These are phyloP conservation scores for Salvelinus fontinalis DNA, from an alignment of 2,113 vertebrate genomes.

Conservation along the genomic window DNA sequence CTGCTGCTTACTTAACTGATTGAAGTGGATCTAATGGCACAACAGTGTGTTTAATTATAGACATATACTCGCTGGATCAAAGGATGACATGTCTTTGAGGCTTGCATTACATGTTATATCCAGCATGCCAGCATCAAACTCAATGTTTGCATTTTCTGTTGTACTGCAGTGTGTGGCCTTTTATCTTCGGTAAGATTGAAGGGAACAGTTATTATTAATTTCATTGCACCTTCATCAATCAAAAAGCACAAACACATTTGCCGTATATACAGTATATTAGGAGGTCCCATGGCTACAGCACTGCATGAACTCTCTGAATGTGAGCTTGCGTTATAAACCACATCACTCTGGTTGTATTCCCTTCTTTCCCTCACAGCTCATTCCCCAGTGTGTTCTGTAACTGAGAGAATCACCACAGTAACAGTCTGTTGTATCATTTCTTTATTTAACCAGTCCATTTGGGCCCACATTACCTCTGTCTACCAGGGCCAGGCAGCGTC, in stretches of 20 bases:
- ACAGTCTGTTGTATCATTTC: conserved; percentile 33
- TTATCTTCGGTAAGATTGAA: conserved; percentile 37
- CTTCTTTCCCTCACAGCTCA: too few species aligned
- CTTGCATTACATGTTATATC: conserved; percentile 44
- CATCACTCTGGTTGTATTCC: too few species aligned
- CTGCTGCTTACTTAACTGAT: conserved; percentile 43
- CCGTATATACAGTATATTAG: too few species aligned
- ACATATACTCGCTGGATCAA: conserved; percentile 45
- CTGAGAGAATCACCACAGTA: conserved; percentile 10
- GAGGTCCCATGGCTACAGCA: too few species aligned
- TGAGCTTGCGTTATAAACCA: too few species aligned
- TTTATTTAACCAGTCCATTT: conserved; percentile 73
- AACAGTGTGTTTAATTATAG: conserved; percentile 47
- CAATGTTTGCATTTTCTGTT: conserved; percentile 36
- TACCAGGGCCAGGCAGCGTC: conserved; percentile 64
- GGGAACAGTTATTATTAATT: background rate
- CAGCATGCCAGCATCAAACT: conserved; percentile 9
- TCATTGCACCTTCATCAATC: too few species aligned
- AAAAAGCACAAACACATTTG: too few species aligned
- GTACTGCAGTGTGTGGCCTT: background rate
- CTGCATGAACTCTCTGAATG: too few species aligned
- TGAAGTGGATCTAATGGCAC: conserved; percentile 54
- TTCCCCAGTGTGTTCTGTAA: background rate
- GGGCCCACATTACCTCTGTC: conserved; percentile 71
- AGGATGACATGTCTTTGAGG: conserved; percentile 42